These are phyloP conservation scores for Platygyra sinensis DNA, from an alignment of 64 coral and sea anemone species.

Conservation along the genomic window DNA sequence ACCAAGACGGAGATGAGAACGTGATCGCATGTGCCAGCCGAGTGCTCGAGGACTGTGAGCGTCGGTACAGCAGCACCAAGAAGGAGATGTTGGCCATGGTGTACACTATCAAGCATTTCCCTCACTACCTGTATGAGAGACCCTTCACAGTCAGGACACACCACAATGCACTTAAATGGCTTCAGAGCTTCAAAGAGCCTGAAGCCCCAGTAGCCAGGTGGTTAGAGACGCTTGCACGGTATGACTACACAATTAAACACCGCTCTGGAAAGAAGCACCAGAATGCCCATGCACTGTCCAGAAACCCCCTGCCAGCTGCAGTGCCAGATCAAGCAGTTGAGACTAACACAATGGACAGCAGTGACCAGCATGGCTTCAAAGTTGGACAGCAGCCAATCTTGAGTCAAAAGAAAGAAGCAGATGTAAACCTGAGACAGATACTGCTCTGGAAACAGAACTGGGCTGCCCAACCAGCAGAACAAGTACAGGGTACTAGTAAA, in stretches of 20 bases:
- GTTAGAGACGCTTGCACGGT: conserved; percentile 22
- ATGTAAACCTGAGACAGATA: too few species aligned
- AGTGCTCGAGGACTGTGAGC: background rate
- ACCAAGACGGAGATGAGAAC: background rate
- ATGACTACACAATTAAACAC: conserved; percentile 24
- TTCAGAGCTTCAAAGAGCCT: conserved; percentile 43
- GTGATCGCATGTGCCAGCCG: conserved; percentile 29
- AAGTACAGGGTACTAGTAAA: too few species aligned
- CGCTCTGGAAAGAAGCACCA: conserved; percentile 25
- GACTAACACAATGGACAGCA: too few species aligned
- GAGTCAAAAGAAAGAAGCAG: too few species aligned
- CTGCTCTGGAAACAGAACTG: too few species aligned
- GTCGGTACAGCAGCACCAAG: conserved; percentile 7
- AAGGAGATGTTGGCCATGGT: conserved; percentile 21
- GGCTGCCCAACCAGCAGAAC: too few species aligned
- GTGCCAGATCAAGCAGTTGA: too few species aligned
- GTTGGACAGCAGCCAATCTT: too few species aligned
- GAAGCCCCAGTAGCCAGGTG: conserved; percentile 32
- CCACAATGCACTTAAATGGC: conserved; percentile 40
- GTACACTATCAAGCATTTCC: conserved; percentile 47
- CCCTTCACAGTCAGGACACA: conserved; percentile 34
- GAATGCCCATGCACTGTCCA: too few species aligned
- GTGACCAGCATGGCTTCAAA: too few species aligned
- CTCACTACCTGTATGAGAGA: conserved; percentile 28
- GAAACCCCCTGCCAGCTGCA: too few species aligned